A percentile compares a stretch with the other conserved stretches of the same genome.
Evolutionary conservation across 2,113 vertebrate genomes (phyloP).

Genomic region (Rhinolophus ferrumequinum): DNA sequence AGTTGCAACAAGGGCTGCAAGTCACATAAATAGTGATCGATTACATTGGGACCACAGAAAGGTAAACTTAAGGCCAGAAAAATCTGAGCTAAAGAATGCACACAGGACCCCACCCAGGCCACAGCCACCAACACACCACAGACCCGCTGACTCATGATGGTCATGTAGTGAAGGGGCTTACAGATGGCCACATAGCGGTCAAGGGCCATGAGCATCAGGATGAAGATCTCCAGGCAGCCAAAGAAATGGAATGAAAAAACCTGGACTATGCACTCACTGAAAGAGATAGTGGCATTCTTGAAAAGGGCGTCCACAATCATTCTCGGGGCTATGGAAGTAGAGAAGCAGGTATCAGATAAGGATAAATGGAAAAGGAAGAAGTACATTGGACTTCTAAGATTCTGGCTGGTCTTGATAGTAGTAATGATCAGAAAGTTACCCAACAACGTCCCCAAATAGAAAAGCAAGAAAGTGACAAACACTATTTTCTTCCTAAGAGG

Average conservation of each 20-base stretch:
- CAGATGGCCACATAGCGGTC: slow-evolving; percentile 72
- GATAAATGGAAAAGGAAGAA: slow-evolving; percentile 74
- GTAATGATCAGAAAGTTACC: slow-evolving; percentile 58
- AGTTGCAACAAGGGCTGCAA: slow-evolving; percentile 69
- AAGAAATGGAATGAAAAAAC: slow-evolving; percentile 67
- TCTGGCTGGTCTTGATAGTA: slow-evolving; percentile 20
- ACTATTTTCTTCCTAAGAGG: slow-evolving; percentile 37
- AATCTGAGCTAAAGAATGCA: slow-evolving; percentile 65
- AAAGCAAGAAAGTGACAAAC: not conserved
- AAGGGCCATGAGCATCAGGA: slow-evolving; percentile 68
- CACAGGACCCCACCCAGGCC: slow-evolving; percentile 64
- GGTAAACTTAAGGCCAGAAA: slow-evolving; percentile 60
- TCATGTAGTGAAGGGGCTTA: slow-evolving; percentile 60
- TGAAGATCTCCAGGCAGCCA: slow-evolving; percentile 61
- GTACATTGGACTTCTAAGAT: slow-evolving; percentile 54
- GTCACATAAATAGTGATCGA: slow-evolving; percentile 77
- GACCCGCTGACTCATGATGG: not conserved
- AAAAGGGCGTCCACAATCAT: slow-evolving; percentile 29
- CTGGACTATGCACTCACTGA: slow-evolving; percentile 55
- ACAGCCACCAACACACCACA: not conserved
- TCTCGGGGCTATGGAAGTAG: slow-evolving; percentile 47
- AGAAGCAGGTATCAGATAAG: slow-evolving; percentile 68
- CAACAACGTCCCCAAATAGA: slow-evolving; percentile 38
- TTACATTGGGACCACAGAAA: slow-evolving; percentile 74
- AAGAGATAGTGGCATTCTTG: slow-evolving; percentile 33